Conservation (phyloP, 2,888 invertebrate genomes). For the Diarsia dahlii region DNA sequence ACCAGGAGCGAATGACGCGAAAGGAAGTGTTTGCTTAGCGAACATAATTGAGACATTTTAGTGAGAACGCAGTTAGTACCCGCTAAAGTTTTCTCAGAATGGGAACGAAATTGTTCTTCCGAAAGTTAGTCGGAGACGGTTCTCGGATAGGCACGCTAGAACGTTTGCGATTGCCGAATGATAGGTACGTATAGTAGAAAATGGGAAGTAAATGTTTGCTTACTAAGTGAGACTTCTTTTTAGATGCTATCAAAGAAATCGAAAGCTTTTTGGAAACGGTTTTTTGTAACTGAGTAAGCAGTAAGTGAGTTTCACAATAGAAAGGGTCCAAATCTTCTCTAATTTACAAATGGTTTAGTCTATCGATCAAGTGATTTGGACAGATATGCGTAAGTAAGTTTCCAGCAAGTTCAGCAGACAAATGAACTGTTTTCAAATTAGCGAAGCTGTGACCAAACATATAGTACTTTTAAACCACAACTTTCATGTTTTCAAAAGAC, state of each 20-base stretch:
- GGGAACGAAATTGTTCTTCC: slow-evolving; percentile 71
- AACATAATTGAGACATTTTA: slow-evolving; percentile 77
- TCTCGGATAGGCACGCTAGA: slow-evolving; percentile 50
- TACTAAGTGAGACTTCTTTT: slow-evolving; percentile 54
- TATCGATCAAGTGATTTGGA: too few relatives aligned
- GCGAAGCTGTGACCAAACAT: background rate
- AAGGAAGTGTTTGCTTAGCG: slow-evolving; percentile 75
- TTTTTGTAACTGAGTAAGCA: slow-evolving; percentile 23
- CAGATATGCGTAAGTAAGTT: too few relatives aligned
- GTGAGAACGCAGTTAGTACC: slow-evolving; percentile 71
- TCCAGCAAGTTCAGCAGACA: too few relatives aligned
- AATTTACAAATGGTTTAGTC: too few relatives aligned
- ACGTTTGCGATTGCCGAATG: slow-evolving; percentile 49
- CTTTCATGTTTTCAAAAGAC: background rate
- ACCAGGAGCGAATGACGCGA: slow-evolving; percentile 64
- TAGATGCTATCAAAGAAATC: slow-evolving; percentile 35
- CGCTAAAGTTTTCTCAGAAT: slow-evolving; percentile 70
- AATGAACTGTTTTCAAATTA: background rate
- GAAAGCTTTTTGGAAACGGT: slow-evolving; percentile 44
- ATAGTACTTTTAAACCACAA: background rate
- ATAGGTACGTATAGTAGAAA: slow-evolving; percentile 42
- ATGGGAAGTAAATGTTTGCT: slow-evolving; percentile 45
- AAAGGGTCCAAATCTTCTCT: background rate
- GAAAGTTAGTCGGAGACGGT: slow-evolving; percentile 58
- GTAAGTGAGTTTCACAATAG: slow-evolving; percentile 10